A percentile compares a stretch with the other conserved stretches of the same genome.
Evolutionary conservation across 2,113 vertebrate genomes (phyloP).

Genomic region (Nannobrachium achirus): DNA sequence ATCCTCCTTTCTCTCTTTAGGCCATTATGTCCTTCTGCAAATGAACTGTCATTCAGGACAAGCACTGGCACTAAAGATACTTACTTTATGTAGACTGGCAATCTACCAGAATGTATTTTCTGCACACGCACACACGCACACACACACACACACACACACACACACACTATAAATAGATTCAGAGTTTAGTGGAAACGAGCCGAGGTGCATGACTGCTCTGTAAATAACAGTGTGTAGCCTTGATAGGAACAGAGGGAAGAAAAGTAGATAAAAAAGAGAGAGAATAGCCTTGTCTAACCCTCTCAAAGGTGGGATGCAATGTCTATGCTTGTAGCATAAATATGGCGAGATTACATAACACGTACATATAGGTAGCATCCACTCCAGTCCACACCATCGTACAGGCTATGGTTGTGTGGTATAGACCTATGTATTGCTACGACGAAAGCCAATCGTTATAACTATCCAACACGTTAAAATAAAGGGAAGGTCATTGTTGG

Average conservation of each 20-base stretch:
- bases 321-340: background rate
- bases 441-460: too few relatives aligned
- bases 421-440: too few relatives aligned
- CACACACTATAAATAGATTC: constrained; percentile 67
- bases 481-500: too few relatives aligned
- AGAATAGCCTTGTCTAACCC: background rate
- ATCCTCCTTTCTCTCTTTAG: background rate
- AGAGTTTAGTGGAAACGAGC: constrained; percentile 72
- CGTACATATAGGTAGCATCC: constrained; percentile 20
- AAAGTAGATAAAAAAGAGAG: background rate
- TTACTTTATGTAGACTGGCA: too few relatives aligned
- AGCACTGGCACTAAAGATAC: too few relatives aligned
- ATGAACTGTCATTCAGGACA: too few relatives aligned
- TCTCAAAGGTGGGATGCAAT: background rate
- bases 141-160: constrained; percentile 3
- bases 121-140: background rate
- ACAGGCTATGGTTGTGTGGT: too few relatives aligned
- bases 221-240: constrained; percentile 48
- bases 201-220: constrained; percentile 42
- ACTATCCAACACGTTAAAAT: too few relatives aligned
- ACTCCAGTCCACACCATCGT: too few relatives aligned
- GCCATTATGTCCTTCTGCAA: too few relatives aligned
- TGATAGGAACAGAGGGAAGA: constrained; percentile 8
- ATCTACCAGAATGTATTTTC: too few relatives aligned
- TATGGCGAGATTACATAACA: too few relatives aligned